Conservation (phyloP, 2,113 vertebrate genomes). For the Paralichthys olivaceus region DNA sequence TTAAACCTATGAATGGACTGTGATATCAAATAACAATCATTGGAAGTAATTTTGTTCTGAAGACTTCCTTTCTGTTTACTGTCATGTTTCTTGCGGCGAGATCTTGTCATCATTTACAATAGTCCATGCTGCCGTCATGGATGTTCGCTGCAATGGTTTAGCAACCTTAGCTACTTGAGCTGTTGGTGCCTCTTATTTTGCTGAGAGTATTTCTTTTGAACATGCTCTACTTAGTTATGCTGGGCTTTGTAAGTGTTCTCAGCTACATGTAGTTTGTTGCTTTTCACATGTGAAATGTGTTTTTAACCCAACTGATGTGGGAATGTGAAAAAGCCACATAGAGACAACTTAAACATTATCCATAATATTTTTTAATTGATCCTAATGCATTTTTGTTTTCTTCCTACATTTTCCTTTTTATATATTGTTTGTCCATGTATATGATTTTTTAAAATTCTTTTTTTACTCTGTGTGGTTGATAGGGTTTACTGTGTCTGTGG, state of each 20-base stretch:
- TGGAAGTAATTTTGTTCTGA: constrained; percentile 27
- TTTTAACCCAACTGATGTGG: constrained; percentile 24
- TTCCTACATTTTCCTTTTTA: constrained; percentile 16
- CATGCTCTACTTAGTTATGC: not conserved
- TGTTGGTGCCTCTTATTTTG: too few relatives aligned
- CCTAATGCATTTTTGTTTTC: not conserved
- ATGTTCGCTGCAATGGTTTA: too few relatives aligned
- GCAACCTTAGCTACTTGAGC: too few relatives aligned
- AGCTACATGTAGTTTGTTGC: not conserved
- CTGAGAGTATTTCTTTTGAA: not conserved
- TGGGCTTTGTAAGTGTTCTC: not conserved
- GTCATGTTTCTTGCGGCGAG: not conserved
- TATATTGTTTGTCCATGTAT: constrained; percentile 27
- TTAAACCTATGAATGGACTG: constrained; percentile 84
- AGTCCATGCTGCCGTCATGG: not conserved
- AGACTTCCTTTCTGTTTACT: constrained; percentile 47
- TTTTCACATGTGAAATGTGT: constrained; percentile 53
- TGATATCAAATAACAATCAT: constrained; percentile 65
- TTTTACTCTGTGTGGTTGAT: constrained; percentile 14
- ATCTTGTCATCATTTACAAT: not conserved
- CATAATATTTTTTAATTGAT: not conserved
- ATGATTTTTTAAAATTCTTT: constrained; percentile 8
- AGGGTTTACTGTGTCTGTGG: constrained; percentile 39
- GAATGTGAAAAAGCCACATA: constrained; percentile 43
- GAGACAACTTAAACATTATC: not conserved